Conservation (phyloP, 2,888 invertebrate genomes). For the Volucella bombylans region DNA sequence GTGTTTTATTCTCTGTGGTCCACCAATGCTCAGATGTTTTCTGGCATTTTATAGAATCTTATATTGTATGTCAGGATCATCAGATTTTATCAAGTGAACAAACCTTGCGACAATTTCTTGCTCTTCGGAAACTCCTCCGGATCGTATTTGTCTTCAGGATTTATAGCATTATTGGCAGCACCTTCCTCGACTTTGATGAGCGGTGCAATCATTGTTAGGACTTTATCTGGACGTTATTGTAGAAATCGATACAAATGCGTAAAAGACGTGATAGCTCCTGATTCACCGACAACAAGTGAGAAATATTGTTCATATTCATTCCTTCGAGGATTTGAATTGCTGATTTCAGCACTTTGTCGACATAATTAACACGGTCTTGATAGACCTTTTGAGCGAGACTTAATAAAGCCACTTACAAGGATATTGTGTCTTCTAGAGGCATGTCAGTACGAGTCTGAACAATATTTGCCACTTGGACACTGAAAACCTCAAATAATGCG, state of each 20-base stretch:
- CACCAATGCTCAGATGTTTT: no score
- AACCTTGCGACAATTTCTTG: slow-evolving; percentile 94
- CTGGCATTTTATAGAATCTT: no score
- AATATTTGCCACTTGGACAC: no score
- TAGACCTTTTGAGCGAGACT: slow-evolving; percentile 99
- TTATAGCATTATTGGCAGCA: slow-evolving; percentile 73
- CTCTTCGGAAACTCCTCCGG: slow-evolving; percentile 97
- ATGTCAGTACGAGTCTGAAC: no score
- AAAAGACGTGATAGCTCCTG: no score
- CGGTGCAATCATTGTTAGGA: slow-evolving; percentile 92
- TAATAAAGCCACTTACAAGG: no score
- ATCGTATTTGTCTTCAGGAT: slow-evolving; percentile 86
- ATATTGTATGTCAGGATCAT: no score
- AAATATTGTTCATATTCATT: slow-evolving; percentile 89
- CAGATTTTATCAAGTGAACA: no score
- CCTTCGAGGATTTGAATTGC: slow-evolving; percentile 95
- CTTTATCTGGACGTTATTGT: no score
- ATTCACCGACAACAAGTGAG: slow-evolving; percentile 85
- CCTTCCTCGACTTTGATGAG: slow-evolving; percentile 93
- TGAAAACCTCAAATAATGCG: no score
- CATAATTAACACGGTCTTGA: slow-evolving; percentile 95
- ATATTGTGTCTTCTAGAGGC: no score
- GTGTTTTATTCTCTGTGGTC: no score
- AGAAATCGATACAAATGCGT: slow-evolving; percentile 96
- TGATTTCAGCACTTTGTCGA: slow-evolving; percentile 95